These are phyloP conservation scores for Carabus problematicus DNA, from an alignment of 2,888 invertebrate genomes.

Conservation along the genomic window DNA sequence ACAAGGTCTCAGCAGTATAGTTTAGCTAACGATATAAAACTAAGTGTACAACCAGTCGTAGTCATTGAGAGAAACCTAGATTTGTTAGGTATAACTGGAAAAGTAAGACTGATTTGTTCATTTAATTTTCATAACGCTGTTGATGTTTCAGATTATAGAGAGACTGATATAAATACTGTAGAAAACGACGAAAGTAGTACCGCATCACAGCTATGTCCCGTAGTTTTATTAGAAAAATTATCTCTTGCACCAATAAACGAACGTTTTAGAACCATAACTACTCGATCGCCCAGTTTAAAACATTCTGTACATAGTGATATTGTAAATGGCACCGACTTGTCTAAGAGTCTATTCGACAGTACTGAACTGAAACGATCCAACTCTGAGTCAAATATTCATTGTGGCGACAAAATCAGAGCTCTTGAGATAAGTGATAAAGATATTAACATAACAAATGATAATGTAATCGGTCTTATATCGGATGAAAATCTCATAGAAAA, in stretches of 20 bases:
- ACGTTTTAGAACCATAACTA: not conserved
- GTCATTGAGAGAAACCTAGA: conserved; percentile 40
- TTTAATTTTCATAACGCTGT: too few relatives aligned
- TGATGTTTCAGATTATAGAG: too few relatives aligned
- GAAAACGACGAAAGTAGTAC: too few relatives aligned
- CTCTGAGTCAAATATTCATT: not conserved
- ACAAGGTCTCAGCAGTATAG: not conserved
- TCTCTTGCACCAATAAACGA: not conserved
- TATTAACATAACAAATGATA: not conserved
- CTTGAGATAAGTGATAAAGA: conserved; percentile 2
- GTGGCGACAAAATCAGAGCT: not conserved
- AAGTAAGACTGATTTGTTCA: conserved; percentile 8
- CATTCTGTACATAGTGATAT: conserved; percentile 1
- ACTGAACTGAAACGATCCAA: conserved; percentile 1
- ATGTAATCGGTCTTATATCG: conserved; percentile 12
- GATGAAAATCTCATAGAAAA: conserved; percentile 7
- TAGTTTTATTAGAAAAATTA: conserved; percentile 14
- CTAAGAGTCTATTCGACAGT: too few relatives aligned
- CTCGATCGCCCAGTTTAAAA: conserved; percentile 1
- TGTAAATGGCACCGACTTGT: too few relatives aligned
- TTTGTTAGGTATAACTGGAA: conserved; percentile 41
- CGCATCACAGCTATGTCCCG: not conserved
- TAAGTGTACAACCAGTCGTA: conserved; percentile 43
- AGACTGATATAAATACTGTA: too few relatives aligned
- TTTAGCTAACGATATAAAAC: conserved; percentile 43